Evolutionary conservation across 2,113 vertebrate genomes (phyloP), one percentile per base, ranked within the genome.

Genomic region (Colius striatus): DNA sequence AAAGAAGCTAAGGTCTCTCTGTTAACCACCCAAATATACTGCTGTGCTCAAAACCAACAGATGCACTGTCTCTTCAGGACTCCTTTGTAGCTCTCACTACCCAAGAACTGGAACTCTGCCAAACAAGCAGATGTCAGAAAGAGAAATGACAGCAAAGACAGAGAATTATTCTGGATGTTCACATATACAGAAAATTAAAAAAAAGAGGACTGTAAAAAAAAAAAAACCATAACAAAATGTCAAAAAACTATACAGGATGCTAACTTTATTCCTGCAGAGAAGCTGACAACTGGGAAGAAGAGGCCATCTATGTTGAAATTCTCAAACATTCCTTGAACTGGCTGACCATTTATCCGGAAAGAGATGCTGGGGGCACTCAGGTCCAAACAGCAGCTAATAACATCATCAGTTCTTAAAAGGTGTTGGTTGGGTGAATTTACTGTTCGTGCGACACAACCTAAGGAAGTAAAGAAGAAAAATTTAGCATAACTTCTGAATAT

Each of bases 281-380:
- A 99, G 97, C 99, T 99, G 84, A 98, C 98, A 84, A 99, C 99
- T 3, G 99, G 99, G 90, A 99, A 99, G 97, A 99, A 99, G 91
- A 99, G 99, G 19, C 99, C 98, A 36, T 99, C 99, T 6, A 98
- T 98, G 97, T 99, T 99, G 98, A 99, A 99, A 97, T 99, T 99
- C 97, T 99, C 99, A 84, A 99, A 99, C 99, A 99, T 99, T 79
- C 99, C 99, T 98, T 99, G 99, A 65, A 99, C 99, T 6, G 99
- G 99, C 57, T 99, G 99, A 16, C 99, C 99, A 7, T 99, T 99
- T 97, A 99, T 99, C 81, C 99, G 98, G 96, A 99, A 99, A 15
- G 99, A 99, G 96, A 99, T 99, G 83, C 99, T 99, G 27, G 99
- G 99, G 38, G 98, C 98, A 20, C 99, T 99, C 47, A 99, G 98